These are phyloP conservation scores for Trogon melanurus DNA, from an alignment of 2,113 vertebrate genomes.

Conservation along the genomic window DNA sequence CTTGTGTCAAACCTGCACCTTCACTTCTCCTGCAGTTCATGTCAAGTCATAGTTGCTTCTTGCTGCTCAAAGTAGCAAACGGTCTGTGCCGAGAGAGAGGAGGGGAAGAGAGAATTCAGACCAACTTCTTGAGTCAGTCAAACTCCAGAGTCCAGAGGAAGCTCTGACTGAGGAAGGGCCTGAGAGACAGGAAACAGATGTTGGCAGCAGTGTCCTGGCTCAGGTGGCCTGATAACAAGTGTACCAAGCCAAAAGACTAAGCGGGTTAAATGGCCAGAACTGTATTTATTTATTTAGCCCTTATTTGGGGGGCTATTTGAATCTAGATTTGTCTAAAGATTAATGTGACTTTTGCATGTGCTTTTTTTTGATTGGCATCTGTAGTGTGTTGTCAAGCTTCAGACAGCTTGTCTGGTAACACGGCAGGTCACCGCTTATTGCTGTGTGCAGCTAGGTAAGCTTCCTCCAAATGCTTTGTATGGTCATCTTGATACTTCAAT, in stretches of 20 bases:
- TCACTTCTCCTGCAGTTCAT: neutral
- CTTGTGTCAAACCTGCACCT: neutral
- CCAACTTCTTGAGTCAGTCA: neutral
- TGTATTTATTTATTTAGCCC: neutral
- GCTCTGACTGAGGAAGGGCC: slow-evolving; percentile 22
- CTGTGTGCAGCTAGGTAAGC: neutral
- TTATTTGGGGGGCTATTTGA: neutral
- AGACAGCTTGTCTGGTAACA: neutral
- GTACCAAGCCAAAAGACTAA: slow-evolving; percentile 38
- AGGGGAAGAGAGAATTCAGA: accelerated
- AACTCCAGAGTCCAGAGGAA: neutral
- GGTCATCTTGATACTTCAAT: neutral
- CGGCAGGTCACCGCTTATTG: neutral
- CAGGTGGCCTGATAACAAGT: slow-evolving; percentile 52
- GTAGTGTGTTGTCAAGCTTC: neutral
- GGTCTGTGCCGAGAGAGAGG: neutral
- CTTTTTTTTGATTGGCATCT: neutral
- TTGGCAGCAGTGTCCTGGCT: slow-evolving; percentile 38
- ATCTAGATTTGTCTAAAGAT: neutral
- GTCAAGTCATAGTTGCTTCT: neutral
- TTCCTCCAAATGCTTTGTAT: neutral
- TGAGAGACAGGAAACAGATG: slow-evolving; percentile 56
- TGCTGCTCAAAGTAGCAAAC: slow-evolving; percentile 7
- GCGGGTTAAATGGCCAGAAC: slow-evolving; percentile 1
- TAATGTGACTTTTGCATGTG: neutral